Evolutionary conservation across 2,113 vertebrate species (phyloP).

Genomic region (Pagrus major): DNA sequence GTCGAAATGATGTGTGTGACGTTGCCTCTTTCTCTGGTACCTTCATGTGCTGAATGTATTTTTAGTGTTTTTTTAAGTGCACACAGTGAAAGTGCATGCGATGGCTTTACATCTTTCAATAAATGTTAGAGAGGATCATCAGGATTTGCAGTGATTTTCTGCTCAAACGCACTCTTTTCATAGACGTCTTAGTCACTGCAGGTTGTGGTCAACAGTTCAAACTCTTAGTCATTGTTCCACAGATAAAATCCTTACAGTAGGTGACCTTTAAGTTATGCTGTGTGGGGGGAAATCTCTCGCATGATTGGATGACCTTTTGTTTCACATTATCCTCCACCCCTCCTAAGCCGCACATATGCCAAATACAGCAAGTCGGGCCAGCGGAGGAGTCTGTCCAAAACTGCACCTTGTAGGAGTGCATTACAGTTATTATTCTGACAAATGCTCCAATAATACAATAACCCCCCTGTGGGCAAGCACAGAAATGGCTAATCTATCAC

Average conservation of each 20-base stretch:
- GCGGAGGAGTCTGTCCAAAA: slow-evolving; percentile 18
- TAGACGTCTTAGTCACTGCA: not conserved
- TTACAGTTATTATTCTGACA: slow-evolving; percentile 29
- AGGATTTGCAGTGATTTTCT: not conserved
- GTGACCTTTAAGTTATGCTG: slow-evolving; percentile 47
- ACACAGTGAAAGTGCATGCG: not conserved
- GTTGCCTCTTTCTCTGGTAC: not conserved
- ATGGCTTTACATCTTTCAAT: not conserved
- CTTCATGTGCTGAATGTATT: not conserved
- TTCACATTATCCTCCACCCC: slow-evolving; percentile 13
- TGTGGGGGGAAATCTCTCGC: slow-evolving; percentile 3
- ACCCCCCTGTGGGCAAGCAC: not conserved
- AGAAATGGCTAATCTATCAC: slow-evolving; percentile 32
- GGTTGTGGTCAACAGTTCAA: not conserved
- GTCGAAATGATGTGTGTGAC: not conserved
- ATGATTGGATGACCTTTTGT: slow-evolving; percentile 47
- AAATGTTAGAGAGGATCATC: not conserved
- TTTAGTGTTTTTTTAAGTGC: not conserved
- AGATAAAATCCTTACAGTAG: not conserved
- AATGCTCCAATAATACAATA: slow-evolving; percentile 26
- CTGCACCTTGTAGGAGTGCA: slow-evolving; percentile 11
- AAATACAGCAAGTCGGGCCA: slow-evolving; percentile 5
- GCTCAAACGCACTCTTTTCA: not conserved
- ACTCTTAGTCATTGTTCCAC: slow-evolving; percentile 4
- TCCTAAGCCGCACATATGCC: not conserved